phyloP scores from a whole-genome alignment of 2,797 vertebrate species.

The Pangasius krempfi region DNA sequence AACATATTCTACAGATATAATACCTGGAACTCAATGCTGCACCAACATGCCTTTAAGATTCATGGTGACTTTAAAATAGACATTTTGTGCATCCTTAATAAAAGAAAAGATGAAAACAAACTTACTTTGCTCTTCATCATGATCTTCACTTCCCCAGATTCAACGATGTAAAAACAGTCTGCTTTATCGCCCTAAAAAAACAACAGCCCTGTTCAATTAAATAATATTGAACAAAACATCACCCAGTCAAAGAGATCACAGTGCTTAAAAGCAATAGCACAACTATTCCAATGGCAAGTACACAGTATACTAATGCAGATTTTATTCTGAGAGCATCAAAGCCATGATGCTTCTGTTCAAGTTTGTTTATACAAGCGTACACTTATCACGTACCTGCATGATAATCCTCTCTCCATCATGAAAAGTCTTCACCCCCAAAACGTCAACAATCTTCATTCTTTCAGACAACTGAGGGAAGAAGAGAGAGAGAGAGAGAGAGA shows the following conservation, averaged over 20 bases:
- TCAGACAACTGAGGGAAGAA: conserved; percentile 79
- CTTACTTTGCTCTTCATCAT: conserved; percentile 99
- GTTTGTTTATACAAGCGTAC: not conserved
- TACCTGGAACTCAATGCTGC: not conserved
- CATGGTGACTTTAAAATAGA: not conserved
- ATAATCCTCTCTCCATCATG: conserved; percentile 93
- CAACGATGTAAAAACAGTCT: conserved; percentile 94
- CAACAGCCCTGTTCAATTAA: not conserved
- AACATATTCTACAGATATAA: not conserved
- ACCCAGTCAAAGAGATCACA: not conserved
- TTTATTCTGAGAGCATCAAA: not conserved
- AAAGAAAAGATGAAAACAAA: conserved; percentile 31
- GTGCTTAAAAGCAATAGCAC: not conserved
- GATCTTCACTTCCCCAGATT: conserved; percentile 95
- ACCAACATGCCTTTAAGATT: not conserved
- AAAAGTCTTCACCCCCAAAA: conserved; percentile 89
- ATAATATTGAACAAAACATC: conserved; percentile 35
- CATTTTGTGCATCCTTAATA: not conserved
- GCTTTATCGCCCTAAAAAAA: conserved; percentile 88
- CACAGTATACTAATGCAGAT: not conserved
- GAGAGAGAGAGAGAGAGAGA: not conserved
- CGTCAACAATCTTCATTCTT: conserved; percentile 97
- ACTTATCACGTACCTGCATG: conserved; percentile 70
- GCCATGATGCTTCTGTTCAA: not conserved
- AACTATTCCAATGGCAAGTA: too few species aligned